These are phyloP conservation scores for Aromia moschata DNA, from an alignment of 2,888 invertebrate species.

Conservation along the genomic window DNA sequence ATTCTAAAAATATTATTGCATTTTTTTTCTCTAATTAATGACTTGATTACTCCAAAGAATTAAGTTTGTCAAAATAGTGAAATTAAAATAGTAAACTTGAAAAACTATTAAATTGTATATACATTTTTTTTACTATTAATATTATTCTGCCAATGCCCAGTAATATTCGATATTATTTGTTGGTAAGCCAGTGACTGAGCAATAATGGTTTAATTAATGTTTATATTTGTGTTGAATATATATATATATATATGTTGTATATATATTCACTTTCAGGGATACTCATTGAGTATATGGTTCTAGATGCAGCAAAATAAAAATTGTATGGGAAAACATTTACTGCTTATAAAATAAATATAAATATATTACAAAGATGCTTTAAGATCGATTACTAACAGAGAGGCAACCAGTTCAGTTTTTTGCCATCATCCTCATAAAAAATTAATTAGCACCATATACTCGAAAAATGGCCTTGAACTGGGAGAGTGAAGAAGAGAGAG, in stretches of 20 bases:
- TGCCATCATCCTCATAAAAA: not conserved
- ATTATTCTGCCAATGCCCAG: not conserved
- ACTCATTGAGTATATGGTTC: not conserved
- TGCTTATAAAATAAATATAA: too few species aligned
- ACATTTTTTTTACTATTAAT: not conserved
- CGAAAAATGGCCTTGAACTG: not conserved
- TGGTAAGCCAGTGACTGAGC: not conserved
- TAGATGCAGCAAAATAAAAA: too few species aligned
- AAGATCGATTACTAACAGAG: not conserved
- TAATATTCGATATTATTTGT: not conserved
- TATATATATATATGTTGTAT: not conserved
- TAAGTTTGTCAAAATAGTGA: too few species aligned
- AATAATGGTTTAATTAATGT: slow-evolving; percentile 1
- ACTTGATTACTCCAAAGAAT: too few species aligned
- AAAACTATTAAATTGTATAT: too few species aligned
- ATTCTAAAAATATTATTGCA: too few species aligned
- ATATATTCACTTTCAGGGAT: not conserved
- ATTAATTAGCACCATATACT: not conserved
- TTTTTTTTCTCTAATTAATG: too few species aligned
- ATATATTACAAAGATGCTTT: not conserved
- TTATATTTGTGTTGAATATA: not conserved
- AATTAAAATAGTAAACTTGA: too few species aligned
- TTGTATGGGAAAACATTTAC: too few species aligned
- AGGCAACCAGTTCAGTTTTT: not conserved
- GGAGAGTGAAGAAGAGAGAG: slow-evolving; percentile 1